Evolutionary conservation across 2,888 invertebrate genomes (phyloP).

Genomic region (Seira ritae): DNA sequence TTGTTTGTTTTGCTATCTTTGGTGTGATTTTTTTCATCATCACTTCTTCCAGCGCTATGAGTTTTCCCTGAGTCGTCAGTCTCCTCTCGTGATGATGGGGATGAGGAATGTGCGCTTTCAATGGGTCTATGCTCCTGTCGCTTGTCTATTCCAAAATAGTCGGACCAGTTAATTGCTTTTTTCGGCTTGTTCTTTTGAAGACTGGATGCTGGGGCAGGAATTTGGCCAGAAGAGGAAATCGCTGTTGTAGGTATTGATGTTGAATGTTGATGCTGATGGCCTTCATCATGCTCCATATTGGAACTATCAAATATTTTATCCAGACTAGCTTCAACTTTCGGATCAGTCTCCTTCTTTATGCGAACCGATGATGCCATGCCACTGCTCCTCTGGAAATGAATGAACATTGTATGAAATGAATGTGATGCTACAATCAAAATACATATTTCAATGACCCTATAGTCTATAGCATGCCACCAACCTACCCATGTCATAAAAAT

Average conservation of each 20-base stretch:
- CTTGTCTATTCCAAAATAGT: conserved; percentile 90
- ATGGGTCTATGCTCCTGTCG: no score
- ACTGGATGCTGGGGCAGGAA: conserved; percentile 44
- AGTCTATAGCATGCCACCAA: no score
- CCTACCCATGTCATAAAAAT: no score
- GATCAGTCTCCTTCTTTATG: conserved; percentile 67
- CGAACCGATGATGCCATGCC: conserved; percentile 30
- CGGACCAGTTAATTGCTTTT: conserved; percentile 91
- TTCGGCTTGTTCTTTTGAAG: conserved; percentile 76
- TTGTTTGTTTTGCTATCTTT: background rate
- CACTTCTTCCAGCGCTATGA: background rate
- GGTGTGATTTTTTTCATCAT: background rate
- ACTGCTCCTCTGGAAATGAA: background rate
- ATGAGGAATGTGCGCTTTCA: conserved; percentile 75
- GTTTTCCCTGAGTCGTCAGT: no score
- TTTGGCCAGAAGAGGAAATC: conserved; percentile 46
- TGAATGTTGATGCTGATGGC: conserved; percentile 29
- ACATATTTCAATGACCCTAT: no score
- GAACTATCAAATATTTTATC: conserved; percentile 65
- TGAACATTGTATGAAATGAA: conserved; percentile 37
- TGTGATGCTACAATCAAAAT: no score
- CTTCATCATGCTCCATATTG: conserved; percentile 24
- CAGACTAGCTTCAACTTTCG: conserved; percentile 55
- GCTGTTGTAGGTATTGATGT: conserved; percentile 55
- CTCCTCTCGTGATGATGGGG: conserved; percentile 7